Base-by-base conservation (phyloP, 2,113 vertebrate genomes). In the Gorsachius goisagi region DNA sequence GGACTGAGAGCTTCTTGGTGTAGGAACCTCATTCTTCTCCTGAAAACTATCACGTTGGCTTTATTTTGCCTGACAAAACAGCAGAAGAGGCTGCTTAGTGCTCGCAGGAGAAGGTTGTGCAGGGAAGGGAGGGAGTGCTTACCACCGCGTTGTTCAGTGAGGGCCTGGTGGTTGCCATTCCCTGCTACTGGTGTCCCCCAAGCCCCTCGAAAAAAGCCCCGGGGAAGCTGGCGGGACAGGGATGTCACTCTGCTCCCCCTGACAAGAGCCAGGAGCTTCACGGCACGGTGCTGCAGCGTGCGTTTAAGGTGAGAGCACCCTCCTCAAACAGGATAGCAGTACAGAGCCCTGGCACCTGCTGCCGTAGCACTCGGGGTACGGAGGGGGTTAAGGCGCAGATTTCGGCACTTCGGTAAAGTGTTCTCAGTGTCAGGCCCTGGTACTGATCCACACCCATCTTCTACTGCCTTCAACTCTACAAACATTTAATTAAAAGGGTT, bases 81-180 rank as follows among this genome's bases (percentile, higher is more conserved):
- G 49, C 8, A 3, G 21, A 18, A 71, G 50, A 49, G 21, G 27
- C 24, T 78, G 27, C 11, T 44, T 11, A 27, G 30, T 12, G 41
- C 50, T 55, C 5, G 10, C 39, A 63, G 35, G 15, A n/a, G 35
- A 35, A 63, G 35, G 27, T 0, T 22, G 35, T 5, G 30, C 20
- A 47, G 62, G 20, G 22, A 69, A 78, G 59, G 0, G 1, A 26
- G 59, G 37, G 27, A 24, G 7, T 5, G 18, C 35, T 62, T 44
- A 28, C 12, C 27, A 6, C 0, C 28, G 55, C 12, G 2, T 1
- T 27, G 26, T 17, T 37, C n/a, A 8, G 0, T 24, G 32, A 58
- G n/a, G n/a, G n/a, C 27, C 9, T 2, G 1, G 45, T 58, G 11
- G 16, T 20, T 12, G 12, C 33, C 16, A 6, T 11, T 17, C 6